These are phyloP conservation scores for Orthosia gothica DNA, from an alignment of 2,888 invertebrate species.

Conservation along the genomic window DNA sequence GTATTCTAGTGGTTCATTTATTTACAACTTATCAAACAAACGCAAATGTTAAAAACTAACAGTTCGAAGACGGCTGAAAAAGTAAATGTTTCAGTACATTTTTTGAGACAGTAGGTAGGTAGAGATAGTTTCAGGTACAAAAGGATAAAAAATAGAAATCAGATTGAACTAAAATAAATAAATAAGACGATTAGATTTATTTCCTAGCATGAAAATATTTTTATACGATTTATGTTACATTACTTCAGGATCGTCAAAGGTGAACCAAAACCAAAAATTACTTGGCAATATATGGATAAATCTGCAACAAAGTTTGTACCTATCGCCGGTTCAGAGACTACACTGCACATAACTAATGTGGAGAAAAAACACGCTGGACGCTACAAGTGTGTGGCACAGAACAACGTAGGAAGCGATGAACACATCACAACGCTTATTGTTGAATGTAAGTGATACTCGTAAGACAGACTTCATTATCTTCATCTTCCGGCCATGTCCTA, in stretches of 20 bases:
- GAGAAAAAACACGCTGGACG: constrained; percentile 35
- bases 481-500: too few species aligned
- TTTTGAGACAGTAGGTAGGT: too few species aligned
- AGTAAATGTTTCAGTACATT: not conserved
- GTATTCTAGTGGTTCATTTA: not conserved
- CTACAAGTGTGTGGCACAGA: constrained; percentile 54
- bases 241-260: constrained; percentile 19
- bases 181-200: too few species aligned
- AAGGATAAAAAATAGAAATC: too few species aligned
- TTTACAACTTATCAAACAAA: not conserved
- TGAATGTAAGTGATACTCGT: too few species aligned
- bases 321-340: constrained; percentile 4
- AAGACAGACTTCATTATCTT: too few species aligned
- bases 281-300: constrained; percentile 42
- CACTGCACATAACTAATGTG: constrained; percentile 14
- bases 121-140: too few species aligned
- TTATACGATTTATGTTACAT: too few species aligned
- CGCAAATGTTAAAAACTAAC: not conserved
- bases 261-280: constrained; percentile 43
- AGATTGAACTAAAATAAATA: too few species aligned
- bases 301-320: constrained; percentile 1
- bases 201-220: too few species aligned
- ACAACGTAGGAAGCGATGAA: constrained; percentile 27
- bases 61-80: not conserved
- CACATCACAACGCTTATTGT: constrained; percentile 35